phyloP scores from a whole-genome alignment of 2,797 vertebrate species.

The Toxotes lorentzi region DNA sequence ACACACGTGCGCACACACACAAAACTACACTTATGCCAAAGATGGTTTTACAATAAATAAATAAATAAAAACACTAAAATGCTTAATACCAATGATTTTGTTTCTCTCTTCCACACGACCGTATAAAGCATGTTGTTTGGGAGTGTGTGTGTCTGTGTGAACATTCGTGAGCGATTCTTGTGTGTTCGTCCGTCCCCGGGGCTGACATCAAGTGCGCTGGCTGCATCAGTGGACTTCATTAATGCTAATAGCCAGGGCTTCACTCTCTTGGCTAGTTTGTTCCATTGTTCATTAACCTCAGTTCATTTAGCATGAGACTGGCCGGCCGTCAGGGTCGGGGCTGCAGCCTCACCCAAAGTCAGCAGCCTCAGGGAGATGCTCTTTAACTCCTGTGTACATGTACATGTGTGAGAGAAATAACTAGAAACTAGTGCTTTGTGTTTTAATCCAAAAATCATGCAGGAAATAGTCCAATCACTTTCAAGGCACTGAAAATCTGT shows the following conservation, averaged over 20 bases:
- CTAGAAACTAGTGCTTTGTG: too few species aligned
- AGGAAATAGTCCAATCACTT: background rate
- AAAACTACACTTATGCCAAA: background rate
- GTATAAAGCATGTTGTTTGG: constrained; percentile 23
- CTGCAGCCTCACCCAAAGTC: constrained; percentile 29
- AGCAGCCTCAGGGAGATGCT: constrained; percentile 10
- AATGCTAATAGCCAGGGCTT: constrained; percentile 66
- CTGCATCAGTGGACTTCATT: constrained; percentile 75
- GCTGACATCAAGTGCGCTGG: constrained; percentile 60
- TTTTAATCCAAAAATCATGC: background rate
- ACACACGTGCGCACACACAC: background rate
- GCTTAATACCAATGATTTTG: background rate
- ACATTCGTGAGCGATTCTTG: constrained; percentile 34
- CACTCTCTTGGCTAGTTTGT: constrained; percentile 54
- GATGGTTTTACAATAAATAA: background rate
- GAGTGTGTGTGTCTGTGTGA: constrained; percentile 32
- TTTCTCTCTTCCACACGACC: constrained; percentile 22
- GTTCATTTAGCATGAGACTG: constrained; percentile 53
- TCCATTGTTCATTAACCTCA: constrained; percentile 73
- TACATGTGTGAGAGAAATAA: background rate
- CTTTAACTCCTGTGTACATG: background rate
- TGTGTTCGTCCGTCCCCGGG: constrained; percentile 59
- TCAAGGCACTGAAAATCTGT: too few species aligned
- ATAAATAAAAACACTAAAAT: background rate
- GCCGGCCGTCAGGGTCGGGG: constrained; percentile 22